Base-by-base conservation (phyloP, 2,113 vertebrate genomes). In the Perccottus glenii region DNA sequence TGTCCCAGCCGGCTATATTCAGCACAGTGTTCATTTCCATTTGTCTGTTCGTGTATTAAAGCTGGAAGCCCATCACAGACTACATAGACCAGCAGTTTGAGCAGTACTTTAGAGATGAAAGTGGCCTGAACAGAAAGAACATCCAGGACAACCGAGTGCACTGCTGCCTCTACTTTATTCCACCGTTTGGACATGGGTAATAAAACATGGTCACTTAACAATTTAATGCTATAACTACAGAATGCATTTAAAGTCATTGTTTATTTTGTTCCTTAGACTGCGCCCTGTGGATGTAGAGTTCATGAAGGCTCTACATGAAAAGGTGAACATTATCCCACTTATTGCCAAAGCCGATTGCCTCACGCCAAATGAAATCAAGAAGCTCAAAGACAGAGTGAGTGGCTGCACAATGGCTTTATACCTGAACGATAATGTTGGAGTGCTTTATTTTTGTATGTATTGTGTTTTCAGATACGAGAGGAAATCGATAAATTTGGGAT, bases 81-180 rank as follows among this genome's bases (percentile, higher is more conserved):
- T 99, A 99, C 62, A 96, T 99, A 8, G 97, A 99, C 87, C 97
- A 99, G 90, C 98, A 99, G 90, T 99, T 99, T 71, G 98, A 99
- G 43, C 97, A 99, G 64, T 99, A 99, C 81, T 98, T 99, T 90
- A 95, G 96, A 4, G 98, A 99, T 1, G 97, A 99, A 88, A 99
- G 96, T 0, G 97, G 97, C 36, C 93, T 99, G 70, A 99, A 99
- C 89, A 91, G 97, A 52, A 99, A 99, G 90, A 98, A 99, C 85
- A 99, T 99, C 82, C 94, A 97, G 76, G 98, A 99, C 90, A 98
- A 98, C 91, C 81, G 98, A 10, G 97, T 99, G 64, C 98, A 99
- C 64, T 99, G 98, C 92, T 99, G 98, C 81, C 94, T 99, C 0
- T 99, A 99, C 87, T 99, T 99, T 86, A 98, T 99, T 74, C 96